phyloP scores from a whole-genome alignment of 2,113 vertebrate genomes.

The Lipophrys pholis region DNA sequence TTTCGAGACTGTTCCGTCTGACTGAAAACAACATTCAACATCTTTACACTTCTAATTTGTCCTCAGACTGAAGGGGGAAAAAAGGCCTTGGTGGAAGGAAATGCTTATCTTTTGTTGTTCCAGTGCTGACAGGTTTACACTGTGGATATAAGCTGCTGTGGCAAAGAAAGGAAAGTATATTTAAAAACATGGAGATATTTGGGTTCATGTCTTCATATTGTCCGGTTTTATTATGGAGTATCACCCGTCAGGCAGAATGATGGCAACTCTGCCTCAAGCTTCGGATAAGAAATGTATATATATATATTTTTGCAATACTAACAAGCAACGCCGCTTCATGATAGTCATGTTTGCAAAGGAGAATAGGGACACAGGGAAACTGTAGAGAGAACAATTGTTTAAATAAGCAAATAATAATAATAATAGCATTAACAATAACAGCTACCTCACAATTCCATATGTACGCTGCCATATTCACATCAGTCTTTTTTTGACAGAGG shows the following conservation, averaged over 20 bases:
- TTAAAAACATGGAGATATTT: background rate
- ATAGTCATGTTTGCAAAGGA: background rate
- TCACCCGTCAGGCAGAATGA: conserved; percentile 17
- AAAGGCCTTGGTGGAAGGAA: background rate
- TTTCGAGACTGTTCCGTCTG: conserved; percentile 8
- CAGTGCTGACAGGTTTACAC: background rate
- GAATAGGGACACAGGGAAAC: background rate
- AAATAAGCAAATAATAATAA: background rate
- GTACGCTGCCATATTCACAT: conserved; percentile 15
- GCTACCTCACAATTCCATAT: background rate
- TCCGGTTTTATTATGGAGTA: conserved; percentile 1
- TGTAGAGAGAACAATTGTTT: background rate
- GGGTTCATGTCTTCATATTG: background rate
- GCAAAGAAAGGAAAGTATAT: background rate
- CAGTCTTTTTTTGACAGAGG: conserved; percentile 9
- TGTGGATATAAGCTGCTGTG: background rate
- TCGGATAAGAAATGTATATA: background rate
- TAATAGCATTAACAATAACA: background rate
- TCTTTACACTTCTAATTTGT: background rate
- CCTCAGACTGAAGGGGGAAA: background rate
- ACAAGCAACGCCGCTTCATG: background rate
- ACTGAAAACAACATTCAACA: conserved; percentile 8
- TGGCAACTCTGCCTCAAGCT: conserved; percentile 2
- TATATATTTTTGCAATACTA: conserved; percentile 1
- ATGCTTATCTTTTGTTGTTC: background rate